A percentile compares a stretch with the other conserved stretches of the same genome.
phyloP scores from a whole-genome alignment of 2,113 vertebrate species.

The Microcebus murinus region DNA sequence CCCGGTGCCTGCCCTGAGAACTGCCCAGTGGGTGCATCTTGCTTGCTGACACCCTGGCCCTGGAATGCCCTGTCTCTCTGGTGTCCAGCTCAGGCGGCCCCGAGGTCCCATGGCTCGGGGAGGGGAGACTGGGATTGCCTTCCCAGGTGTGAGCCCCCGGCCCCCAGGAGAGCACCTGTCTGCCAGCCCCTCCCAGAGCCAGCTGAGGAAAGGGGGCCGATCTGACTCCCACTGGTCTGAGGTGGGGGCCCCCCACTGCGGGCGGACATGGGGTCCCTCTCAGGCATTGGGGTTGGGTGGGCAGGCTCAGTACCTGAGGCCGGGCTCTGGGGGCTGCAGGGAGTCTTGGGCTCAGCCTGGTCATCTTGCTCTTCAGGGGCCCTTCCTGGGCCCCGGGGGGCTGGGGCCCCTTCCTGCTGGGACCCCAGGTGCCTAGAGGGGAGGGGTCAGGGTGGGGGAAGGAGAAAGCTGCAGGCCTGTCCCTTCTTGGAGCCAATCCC shows the following conservation, averaged over 20 bases:
- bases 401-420: background rate
- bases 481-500: background rate
- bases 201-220: constrained; percentile 28
- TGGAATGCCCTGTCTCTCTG: background rate
- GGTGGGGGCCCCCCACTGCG: too few species aligned
- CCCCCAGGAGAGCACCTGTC: background rate
- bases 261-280: background rate
- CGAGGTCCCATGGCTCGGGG: background rate
- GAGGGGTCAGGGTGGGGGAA: background rate
- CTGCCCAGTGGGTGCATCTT: background rate
- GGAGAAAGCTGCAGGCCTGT: background rate
- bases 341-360: background rate
- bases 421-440: background rate
- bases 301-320: constrained; percentile 53
- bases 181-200: background rate
- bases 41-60: background rate
- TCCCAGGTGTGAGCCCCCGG: rapidly evolving
- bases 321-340: background rate
- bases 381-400: background rate
- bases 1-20: background rate
- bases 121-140: background rate
- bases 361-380: background rate
- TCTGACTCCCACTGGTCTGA: too few species aligned
- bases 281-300: background rate
- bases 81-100: background rate